phyloP scores from a whole-genome alignment of 2,113 vertebrate genomes.

The Urocolius indicus region DNA sequence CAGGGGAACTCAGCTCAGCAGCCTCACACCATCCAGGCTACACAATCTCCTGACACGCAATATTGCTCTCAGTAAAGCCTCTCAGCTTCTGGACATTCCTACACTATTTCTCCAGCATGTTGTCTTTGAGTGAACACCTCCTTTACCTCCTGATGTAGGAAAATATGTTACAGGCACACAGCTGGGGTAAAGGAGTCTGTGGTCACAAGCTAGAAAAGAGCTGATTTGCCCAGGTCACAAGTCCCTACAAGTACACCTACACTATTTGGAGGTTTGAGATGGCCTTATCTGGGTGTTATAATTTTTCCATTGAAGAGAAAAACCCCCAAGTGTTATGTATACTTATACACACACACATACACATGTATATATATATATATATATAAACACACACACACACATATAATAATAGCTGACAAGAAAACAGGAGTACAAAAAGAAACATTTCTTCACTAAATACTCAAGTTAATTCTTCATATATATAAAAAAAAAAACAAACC shows the following conservation, averaged over 20 bases:
- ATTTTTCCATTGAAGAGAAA: too few species aligned
- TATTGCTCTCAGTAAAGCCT: background rate
- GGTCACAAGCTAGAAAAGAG: background rate
- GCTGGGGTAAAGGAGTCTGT: background rate
- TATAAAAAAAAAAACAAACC: rapidly evolving
- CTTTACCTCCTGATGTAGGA: background rate
- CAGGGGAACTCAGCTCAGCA: rapidly evolving
- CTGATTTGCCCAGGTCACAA: background rate
- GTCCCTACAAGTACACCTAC: background rate
- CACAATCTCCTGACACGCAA: rapidly evolving
- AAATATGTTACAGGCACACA: background rate
- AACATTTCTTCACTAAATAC: background rate
- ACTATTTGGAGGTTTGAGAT: background rate
- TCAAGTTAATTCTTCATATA: background rate
- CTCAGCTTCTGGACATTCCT: background rate
- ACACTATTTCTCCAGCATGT: background rate
- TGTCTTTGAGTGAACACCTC: background rate
- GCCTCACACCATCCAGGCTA: background rate
- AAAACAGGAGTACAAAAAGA: background rate
- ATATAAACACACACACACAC: background rate
- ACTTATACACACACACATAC: background rate
- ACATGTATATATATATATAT: too few species aligned
- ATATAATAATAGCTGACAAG: background rate
- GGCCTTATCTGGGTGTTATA: background rate
- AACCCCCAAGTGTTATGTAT: too few species aligned